Conservation (phyloP, 2,797 vertebrate species). For the Distichodus sexfasciatus region DNA sequence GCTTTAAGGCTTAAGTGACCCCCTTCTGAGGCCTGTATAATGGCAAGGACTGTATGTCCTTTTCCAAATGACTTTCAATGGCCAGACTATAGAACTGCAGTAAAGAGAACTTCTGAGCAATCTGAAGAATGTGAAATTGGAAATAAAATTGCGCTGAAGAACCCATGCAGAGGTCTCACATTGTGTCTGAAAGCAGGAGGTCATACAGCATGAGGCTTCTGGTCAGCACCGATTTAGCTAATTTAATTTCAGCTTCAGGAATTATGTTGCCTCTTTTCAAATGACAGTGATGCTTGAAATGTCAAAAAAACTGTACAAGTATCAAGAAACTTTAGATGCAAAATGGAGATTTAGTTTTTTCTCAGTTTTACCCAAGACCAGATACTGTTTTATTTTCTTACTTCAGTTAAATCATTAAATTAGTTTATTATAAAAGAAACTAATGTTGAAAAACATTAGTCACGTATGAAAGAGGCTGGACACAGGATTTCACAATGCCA, state of each 20-base stretch:
- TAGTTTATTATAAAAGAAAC: too few relatives aligned
- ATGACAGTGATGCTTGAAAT: too few relatives aligned
- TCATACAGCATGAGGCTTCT: background rate
- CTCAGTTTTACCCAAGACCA: too few relatives aligned
- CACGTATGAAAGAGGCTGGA: too few relatives aligned
- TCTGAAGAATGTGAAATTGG: constrained; percentile 39
- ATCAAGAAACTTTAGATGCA: too few relatives aligned
- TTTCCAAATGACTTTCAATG: constrained; percentile 36
- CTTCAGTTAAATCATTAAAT: too few relatives aligned
- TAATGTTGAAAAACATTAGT: too few relatives aligned
- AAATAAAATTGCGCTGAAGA: constrained; percentile 14
- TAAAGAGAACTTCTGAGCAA: constrained; percentile 20
- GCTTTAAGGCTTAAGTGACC: constrained; percentile 51
- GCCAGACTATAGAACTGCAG: constrained; percentile 36
- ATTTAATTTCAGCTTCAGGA: background rate
- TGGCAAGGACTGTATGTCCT: constrained; percentile 41
- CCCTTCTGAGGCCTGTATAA: constrained; percentile 47
- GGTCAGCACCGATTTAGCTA: background rate
- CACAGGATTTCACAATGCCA: too few relatives aligned
- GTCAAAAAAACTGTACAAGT: background rate
- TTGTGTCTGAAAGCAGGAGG: background rate
- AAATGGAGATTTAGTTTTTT: too few relatives aligned
- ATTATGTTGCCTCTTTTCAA: background rate
- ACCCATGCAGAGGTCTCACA: background rate
- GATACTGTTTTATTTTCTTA: too few relatives aligned